phyloP scores from a whole-genome alignment of 2,888 invertebrate species.

The Hydrotaea diabolus region DNA sequence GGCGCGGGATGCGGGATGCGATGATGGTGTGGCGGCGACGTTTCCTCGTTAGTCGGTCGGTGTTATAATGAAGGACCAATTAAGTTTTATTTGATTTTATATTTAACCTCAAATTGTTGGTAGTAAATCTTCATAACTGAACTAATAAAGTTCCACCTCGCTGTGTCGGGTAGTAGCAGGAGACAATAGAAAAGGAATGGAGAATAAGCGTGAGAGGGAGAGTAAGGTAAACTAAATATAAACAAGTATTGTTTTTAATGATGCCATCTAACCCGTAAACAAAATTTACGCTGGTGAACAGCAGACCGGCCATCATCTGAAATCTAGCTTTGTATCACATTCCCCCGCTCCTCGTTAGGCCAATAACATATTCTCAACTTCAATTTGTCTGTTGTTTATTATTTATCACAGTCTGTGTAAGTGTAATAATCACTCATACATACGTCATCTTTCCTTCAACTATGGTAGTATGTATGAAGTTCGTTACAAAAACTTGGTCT shows the following conservation, averaged over 20 bases:
- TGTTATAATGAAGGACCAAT: constrained; percentile 58
- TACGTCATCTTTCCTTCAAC: constrained; percentile 25
- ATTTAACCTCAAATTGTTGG: constrained; percentile 57
- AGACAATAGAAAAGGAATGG: not conserved
- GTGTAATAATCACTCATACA: constrained; percentile 31
- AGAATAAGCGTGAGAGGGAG: constrained; percentile 39
- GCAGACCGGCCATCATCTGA: constrained; percentile 27
- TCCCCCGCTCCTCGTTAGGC: not conserved
- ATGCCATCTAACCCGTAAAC: constrained; percentile 48
- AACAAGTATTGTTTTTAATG: constrained; percentile 47
- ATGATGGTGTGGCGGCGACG: constrained; percentile 4
- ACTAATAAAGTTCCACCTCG: constrained; percentile 34
- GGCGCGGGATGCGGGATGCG: not conserved
- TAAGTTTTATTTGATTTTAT: constrained; percentile 60
- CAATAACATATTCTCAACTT: not conserved
- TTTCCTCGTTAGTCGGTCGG: constrained; percentile 19
- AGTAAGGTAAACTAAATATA: constrained; percentile 23
- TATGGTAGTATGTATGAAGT: not conserved
- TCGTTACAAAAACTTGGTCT: constrained; percentile 50
- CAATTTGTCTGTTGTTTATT: constrained; percentile 43
- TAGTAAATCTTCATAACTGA: constrained; percentile 47
- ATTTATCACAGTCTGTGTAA: constrained; percentile 52
- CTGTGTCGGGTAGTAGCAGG: not conserved
- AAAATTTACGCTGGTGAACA: constrained; percentile 17
- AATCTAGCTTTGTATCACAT: not conserved